Percentiles rank a stretch among this genome's conserved stretches.
Evolutionary conservation across 2,888 invertebrate genomes (phyloP).

Genomic region (Andrena dorsata): DNA sequence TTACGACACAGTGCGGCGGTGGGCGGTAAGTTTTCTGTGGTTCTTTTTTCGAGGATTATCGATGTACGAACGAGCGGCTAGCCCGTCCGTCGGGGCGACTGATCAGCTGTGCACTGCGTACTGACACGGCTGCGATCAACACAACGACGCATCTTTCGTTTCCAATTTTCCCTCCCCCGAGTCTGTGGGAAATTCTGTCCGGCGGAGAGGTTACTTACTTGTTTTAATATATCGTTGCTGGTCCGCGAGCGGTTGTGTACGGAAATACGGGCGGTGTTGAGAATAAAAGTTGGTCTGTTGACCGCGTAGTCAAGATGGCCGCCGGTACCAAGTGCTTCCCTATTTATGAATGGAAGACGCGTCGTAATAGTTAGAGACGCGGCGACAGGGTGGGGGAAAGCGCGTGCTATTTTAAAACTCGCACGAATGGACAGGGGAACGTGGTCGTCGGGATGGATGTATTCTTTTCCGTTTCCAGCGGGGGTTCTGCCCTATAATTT

Average conservation of each 20-base stretch:
- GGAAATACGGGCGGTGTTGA: not conserved
- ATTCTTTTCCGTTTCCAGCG: conserved; percentile 39
- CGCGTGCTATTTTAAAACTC: conserved; percentile 73
- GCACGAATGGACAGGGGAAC: conserved; percentile 55
- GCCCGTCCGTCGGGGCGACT: conserved; percentile 77
- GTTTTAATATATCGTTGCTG: not conserved
- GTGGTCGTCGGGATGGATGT: conserved; percentile 46
- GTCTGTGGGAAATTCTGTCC: not conserved
- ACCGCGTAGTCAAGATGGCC: conserved; percentile 77
- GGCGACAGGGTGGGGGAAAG: conserved; percentile 48
- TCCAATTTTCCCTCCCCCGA: not conserved
- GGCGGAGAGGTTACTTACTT: not conserved
- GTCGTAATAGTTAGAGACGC: conserved; percentile 55
- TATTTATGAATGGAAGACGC: conserved; percentile 80
- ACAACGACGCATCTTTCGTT: conserved; percentile 8
- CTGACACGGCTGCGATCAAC: conserved; percentile 56
- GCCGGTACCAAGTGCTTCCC: conserved; percentile 68
- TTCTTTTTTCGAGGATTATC: conserved; percentile 39
- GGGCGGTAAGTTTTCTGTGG: conserved; percentile 33
- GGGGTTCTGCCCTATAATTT: not conserved
- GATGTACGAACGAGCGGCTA: conserved; percentile 69
- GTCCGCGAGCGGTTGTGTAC: not conserved
- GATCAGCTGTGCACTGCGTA: conserved; percentile 82
- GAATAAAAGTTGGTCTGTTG: conserved; percentile 50
- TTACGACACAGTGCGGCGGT: too few species aligned